A percentile compares a stretch with the other conserved stretches of the same genome.
Evolutionary conservation across 2,888 invertebrate species (phyloP).

Genomic region (Altica lythri): DNA sequence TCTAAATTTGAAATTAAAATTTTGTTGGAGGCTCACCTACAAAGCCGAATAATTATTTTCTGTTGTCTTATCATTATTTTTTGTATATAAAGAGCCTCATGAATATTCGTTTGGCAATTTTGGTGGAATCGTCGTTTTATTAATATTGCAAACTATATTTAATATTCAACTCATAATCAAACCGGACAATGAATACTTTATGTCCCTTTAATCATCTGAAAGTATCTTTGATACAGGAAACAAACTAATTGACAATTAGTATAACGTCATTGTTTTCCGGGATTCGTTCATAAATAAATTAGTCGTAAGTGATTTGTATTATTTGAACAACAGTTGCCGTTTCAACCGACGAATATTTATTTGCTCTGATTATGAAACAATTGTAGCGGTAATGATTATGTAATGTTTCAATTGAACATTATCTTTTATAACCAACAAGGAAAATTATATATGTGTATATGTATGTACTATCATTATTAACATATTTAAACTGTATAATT

Average conservation of each 20-base stretch:
- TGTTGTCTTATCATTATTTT: slow-evolving; percentile 6
- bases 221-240: slow-evolving; percentile 24
- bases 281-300: slow-evolving; percentile 23
- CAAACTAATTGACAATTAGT: slow-evolving; percentile 23
- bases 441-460: too few relatives aligned
- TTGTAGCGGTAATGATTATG: slow-evolving; percentile 36
- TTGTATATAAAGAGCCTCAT: not conserved
- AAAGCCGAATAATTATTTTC: slow-evolving; percentile 5
- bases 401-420: slow-evolving; percentile 36
- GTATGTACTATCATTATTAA: too few relatives aligned
- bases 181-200: slow-evolving; percentile 17
- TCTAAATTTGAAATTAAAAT: too few relatives aligned
- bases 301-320: slow-evolving; percentile 21
- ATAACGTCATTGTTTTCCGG: slow-evolving; percentile 21
- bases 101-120: slow-evolving; percentile 9
- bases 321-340: slow-evolving; percentile 8
- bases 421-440: slow-evolving; percentile 28
- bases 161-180: slow-evolving; percentile 22
- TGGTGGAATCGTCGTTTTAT: slow-evolving; percentile 6
- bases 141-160: slow-evolving; percentile 14
- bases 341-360: slow-evolving; percentile 24
- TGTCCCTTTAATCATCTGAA: slow-evolving; percentile 9
- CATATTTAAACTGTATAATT: too few relatives aligned
- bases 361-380: slow-evolving; percentile 29
- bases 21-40: too few relatives aligned